Conservation (phyloP, 2,797 vertebrate species). For the Sebastes minor region DNA sequence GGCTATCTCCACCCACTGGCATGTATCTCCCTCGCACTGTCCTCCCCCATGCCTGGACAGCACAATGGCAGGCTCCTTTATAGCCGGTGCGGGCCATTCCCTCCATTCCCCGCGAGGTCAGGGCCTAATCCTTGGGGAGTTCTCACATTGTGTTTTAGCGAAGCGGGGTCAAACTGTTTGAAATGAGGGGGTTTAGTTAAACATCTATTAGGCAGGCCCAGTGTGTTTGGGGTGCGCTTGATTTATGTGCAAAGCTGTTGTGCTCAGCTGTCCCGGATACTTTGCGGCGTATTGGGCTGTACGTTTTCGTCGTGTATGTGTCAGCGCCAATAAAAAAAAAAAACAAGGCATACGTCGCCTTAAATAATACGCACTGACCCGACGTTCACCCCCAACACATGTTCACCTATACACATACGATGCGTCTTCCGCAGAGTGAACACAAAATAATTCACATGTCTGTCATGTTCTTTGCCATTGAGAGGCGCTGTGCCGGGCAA, state of each 20-base stretch:
- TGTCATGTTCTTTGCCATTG: constrained; percentile 60
- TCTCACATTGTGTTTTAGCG: constrained; percentile 85
- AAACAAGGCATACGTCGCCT: constrained; percentile 16
- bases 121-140: constrained; percentile 85
- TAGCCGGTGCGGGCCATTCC: constrained; percentile 75
- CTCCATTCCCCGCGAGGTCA: constrained; percentile 79
- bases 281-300: constrained; percentile 46
- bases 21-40: constrained; percentile 80
- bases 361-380: constrained; percentile 63
- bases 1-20: constrained; percentile 84
- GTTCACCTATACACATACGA: constrained; percentile 24
- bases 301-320: constrained; percentile 53
- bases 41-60: constrained; percentile 76
- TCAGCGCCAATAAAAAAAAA: constrained; percentile 35
- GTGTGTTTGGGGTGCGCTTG: constrained; percentile 76
- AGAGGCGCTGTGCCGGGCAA: constrained; percentile 64
- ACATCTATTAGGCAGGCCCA: constrained; percentile 85
- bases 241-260: constrained; percentile 83
- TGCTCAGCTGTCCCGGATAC: constrained; percentile 69
- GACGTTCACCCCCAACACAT: constrained; percentile 54
- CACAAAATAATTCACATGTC: neutral
- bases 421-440: constrained; percentile 16
- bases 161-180: constrained; percentile 86
- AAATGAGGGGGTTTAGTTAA: constrained; percentile 88
- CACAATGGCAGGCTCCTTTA: constrained; percentile 83